Evolutionary conservation across 2,888 invertebrate species (phyloP), one percentile per base, ranked within the genome.

Genomic region (Cryptophagus acutangulus): DNA sequence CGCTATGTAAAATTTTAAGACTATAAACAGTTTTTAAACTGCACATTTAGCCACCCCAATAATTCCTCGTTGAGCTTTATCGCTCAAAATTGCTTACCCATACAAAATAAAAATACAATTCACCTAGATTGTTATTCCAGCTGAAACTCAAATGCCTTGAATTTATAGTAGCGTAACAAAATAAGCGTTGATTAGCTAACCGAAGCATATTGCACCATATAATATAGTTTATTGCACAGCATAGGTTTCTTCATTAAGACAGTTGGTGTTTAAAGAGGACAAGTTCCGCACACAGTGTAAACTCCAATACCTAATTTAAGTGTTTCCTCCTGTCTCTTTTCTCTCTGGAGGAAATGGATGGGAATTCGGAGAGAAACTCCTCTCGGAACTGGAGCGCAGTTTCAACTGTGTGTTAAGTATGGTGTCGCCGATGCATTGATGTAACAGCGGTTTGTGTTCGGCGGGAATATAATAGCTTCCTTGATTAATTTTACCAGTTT

Each of bases 401-500:
- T 13, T 31, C 14, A 13, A 37, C 41, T 28, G 24, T 38, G 28
- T 20, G 46, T 46, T 45, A 35, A 45, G 46, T 43, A 46, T 48
- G 52, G 52, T 55, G 52, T 55, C 47, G 48, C 51, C 51, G 55
- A 45, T 53, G 53, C 55, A 54, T 52, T 57, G 52, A 54, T 51
- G 55, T 52, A 51, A 36, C 46, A 43, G 48, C 46, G 51, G 52
- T 54, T 53, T 54, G 52, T 51, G 49, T 52, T 46, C 51, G 36
- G 51, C 48, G 43, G n/a, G n/a, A n/a, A n/a, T n/a, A n/a, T n/a
- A n/a, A 54, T 49, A 45, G 51, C 48, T 55, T 55, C 52, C 54
- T 58, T 58, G 55, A 59, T 59, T 59, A 59, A 59, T 59, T 58
- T 56, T 48, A 47, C 43, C 26, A 13, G 26, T 26, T 44, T 33